These are phyloP conservation scores for Bombyx mori DNA, from an alignment of 1,140 invertebrate genomes.

Conservation along the genomic window DNA sequence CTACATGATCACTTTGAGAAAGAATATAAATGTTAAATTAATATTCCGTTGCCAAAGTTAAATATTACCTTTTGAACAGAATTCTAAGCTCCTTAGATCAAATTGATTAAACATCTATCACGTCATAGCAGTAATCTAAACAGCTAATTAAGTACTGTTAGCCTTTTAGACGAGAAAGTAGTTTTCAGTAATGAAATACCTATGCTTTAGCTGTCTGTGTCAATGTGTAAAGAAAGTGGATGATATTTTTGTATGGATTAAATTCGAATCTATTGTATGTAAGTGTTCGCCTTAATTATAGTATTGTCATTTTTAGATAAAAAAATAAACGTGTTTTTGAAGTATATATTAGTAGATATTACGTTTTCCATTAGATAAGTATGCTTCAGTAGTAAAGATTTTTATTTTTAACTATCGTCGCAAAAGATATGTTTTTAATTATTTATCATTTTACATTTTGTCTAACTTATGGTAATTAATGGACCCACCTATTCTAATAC, in stretches of 20 bases:
- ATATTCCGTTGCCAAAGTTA: slow-evolving; percentile 29
- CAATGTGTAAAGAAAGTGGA: slow-evolving; percentile 54
- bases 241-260: slow-evolving; percentile 67
- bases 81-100: too few relatives aligned
- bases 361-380: slow-evolving; percentile 4
- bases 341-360: slow-evolving; percentile 11
- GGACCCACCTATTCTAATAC: slow-evolving; percentile 59
- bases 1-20: too few relatives aligned
- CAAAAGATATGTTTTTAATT: slow-evolving; percentile 4
- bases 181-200: too few relatives aligned
- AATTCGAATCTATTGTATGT: slow-evolving; percentile 23
- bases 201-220: slow-evolving; percentile 48
- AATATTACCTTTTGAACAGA: slow-evolving; percentile 23
- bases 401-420: slow-evolving; percentile 1
- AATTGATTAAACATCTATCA: too few relatives aligned
- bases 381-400: neutral
- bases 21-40: slow-evolving; percentile 3
- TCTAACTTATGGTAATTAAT: slow-evolving; percentile 30
- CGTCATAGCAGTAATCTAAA: too few relatives aligned
- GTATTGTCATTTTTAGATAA: slow-evolving; percentile 9
- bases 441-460: slow-evolving; percentile 4
- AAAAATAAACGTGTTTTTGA: slow-evolving; percentile 10
- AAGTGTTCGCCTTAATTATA: slow-evolving; percentile 36
- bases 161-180: too few relatives aligned
- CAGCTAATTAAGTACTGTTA: too few relatives aligned